These are phyloP conservation scores for Pagetopsis macropterus DNA, from an alignment of 2,797 vertebrate genomes.

Conservation along the genomic window DNA sequence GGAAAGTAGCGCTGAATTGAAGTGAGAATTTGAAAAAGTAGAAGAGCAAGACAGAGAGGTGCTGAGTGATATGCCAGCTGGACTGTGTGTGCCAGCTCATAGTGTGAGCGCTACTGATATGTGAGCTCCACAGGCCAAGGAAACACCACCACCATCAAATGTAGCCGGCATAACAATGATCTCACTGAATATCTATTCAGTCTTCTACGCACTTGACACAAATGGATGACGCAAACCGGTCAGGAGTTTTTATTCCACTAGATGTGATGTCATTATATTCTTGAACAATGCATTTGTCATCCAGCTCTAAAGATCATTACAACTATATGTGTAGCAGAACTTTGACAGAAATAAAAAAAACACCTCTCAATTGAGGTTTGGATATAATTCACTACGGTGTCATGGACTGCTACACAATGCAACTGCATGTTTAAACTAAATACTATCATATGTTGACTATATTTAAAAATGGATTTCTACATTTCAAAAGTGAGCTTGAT, in stretches of 20 bases:
- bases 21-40: conserved; percentile 10
- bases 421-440: background rate
- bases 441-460: background rate
- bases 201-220: background rate
- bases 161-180: background rate
- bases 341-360: conserved; percentile 13
- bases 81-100: conserved; percentile 26
- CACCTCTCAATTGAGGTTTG: background rate
- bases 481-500: background rate
- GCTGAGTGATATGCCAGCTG: conserved; percentile 57
- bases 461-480: background rate
- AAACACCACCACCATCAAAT: background rate
- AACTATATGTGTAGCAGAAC: background rate
- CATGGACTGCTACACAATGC: background rate
- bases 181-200: background rate
- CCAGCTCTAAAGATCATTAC: background rate
- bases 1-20: background rate
- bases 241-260: background rate
- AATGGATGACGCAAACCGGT: conserved; percentile 28
- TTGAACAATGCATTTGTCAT: background rate
- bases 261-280: background rate
- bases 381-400: background rate
- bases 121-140: conserved; percentile 32
- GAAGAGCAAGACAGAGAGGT: conserved; percentile 17
- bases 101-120: conserved; percentile 55